These are phyloP conservation scores for Philopotamus ludificatus DNA, from an alignment of 1,140 invertebrate species.

Conservation along the genomic window DNA sequence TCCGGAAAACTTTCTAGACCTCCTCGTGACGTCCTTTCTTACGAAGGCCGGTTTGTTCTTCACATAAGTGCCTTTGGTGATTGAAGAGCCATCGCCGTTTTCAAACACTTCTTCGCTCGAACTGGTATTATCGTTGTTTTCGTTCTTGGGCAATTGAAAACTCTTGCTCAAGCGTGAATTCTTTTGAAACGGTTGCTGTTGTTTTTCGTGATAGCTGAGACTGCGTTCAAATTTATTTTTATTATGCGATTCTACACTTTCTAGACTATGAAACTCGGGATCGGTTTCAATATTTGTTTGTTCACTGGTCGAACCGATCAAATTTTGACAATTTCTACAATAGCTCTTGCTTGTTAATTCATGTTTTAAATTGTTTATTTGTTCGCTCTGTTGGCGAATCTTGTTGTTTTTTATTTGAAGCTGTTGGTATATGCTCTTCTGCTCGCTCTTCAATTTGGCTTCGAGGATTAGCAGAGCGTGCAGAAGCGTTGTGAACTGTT, in stretches of 20 bases:
- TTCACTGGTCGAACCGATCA: conserved; percentile 56
- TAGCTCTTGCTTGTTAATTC: conserved; percentile 48
- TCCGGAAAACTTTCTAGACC: conserved; percentile 56
- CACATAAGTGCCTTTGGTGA: conserved; percentile 58
- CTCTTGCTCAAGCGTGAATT: conserved; percentile 56
- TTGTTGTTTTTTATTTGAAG: conserved; percentile 70
- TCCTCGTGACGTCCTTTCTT: conserved; percentile 53
- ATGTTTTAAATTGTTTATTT: conserved; percentile 63
- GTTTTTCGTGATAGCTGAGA: conserved; percentile 59
- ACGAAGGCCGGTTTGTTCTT: conserved; percentile 62
- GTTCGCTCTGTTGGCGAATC: conserved; percentile 66
- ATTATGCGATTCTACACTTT: conserved; percentile 59
- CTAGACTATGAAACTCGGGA: conserved; percentile 58
- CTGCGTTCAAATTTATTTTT: conserved; percentile 52
- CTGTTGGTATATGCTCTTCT: conserved; percentile 67
- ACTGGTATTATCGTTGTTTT: conserved; percentile 52
- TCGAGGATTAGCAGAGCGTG: conserved; percentile 67
- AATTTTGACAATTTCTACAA: conserved; percentile 60
- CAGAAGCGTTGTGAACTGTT: conserved; percentile 65
- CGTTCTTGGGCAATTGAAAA: conserved; percentile 56
- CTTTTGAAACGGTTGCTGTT: conserved; percentile 56
- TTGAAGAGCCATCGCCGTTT: conserved; percentile 44
- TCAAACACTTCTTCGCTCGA: conserved; percentile 55
- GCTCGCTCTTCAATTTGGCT: conserved; percentile 70
- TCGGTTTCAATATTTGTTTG: conserved; percentile 57